Evolutionary conservation across 2,888 invertebrate species (phyloP), one percentile per base, ranked within the genome.

Genomic region (Nemotelus pantherinus): DNA sequence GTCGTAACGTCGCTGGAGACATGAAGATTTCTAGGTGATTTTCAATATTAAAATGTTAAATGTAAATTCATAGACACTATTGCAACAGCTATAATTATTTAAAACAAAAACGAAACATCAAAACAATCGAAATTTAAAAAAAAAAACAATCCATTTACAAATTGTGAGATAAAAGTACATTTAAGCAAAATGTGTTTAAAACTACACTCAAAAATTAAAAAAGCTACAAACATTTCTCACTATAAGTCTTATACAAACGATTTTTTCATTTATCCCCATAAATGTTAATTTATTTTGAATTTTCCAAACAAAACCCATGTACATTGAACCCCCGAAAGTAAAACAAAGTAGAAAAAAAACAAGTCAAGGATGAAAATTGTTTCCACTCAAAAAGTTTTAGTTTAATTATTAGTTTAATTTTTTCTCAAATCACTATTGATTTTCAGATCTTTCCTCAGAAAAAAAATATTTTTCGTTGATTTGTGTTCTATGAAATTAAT

Each of bases 1-100:
- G 87, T 87, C 41, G 87, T 87, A 4, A 87, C 87, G 65, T 87
- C 87, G 57, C 80, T 87, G 81, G 87, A 87, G 81, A 87, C 87
- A 85, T 87, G 86, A 87, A 86, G 83, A 83, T 86, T 85, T 81
- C 86, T 65, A 65, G 65, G 55, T 78, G 70, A 64, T 71, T 78
- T 76, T 71, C 48, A 76, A 74, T 74, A 60, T 70, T 70, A 70
- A 43, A 53, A 63, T 48, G 63, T 75, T 75, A 10, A 45, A 41
- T 25, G 41, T 50, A 75, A 50, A 41, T 25, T 25, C 41, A 48
- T 50, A 48, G 47, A 50, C 9, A 67, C 25, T 50, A 55, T 70
- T 65, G n/a, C 47, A 41, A 41, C n/a, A 41, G 43, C 65, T 4
- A 7, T 63, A 44, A 70, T 47, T 70, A 63, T 60, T 75, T 39